phyloP scores from a whole-genome alignment of 1,140 invertebrate genomes.

The Catajapyx aquilonaris region DNA sequence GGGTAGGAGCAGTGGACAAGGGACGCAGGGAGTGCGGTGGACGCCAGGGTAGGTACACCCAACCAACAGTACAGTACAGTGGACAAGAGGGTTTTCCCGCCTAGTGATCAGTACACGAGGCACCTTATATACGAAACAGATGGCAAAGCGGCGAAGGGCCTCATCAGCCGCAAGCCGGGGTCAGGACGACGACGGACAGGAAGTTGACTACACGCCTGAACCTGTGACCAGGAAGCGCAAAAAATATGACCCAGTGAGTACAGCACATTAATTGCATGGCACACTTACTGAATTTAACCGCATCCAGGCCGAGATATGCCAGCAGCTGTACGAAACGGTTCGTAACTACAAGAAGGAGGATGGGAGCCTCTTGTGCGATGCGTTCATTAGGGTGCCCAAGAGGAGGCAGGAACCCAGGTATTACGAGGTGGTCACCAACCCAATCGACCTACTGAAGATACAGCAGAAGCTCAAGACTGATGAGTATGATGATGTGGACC shows the following conservation, averaged over 20 bases:
- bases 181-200: conserved; percentile 30
- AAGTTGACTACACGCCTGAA: conserved; percentile 20
- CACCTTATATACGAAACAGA: too few species aligned
- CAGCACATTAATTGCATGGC: not conserved
- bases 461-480: conserved; percentile 93
- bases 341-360: conserved; percentile 81
- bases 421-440: conserved; percentile 69
- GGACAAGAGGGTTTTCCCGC: too few species aligned
- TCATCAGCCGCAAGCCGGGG: conserved; percentile 45
- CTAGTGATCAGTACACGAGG: too few species aligned
- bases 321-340: conserved; percentile 80
- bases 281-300: conserved; percentile 9
- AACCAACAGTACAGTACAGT: too few species aligned
- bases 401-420: conserved; percentile 71
- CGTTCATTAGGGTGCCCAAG: conserved; percentile 84
- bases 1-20: too few species aligned
- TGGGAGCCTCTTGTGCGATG: conserved; percentile 72
- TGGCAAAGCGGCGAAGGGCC: conserved; percentile 40
- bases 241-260: conserved; percentile 28
- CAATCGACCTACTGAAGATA: conserved; percentile 81
- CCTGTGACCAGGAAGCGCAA: conserved; percentile 23
- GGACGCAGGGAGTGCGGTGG: too few species aligned
- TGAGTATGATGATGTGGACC: conserved; percentile 74
- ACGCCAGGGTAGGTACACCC: too few species aligned
- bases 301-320: conserved; percentile 55